Evolutionary conservation across 2,113 vertebrate species (phyloP).

Genomic region (Albula glossodonta): DNA sequence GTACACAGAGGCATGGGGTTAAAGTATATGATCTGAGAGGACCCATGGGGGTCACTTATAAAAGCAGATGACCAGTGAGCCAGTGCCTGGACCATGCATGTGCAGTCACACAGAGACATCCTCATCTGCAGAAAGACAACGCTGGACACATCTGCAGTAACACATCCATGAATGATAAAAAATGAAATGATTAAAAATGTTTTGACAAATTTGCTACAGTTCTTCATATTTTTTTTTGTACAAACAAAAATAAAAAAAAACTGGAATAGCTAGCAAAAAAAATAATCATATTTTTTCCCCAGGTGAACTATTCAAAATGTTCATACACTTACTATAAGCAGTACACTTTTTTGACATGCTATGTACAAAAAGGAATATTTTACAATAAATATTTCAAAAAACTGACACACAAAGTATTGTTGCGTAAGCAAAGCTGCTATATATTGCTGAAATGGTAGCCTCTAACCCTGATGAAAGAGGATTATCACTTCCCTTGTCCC

Average conservation of each 20-base stretch:
- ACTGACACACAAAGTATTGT: too few relatives aligned
- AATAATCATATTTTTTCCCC: not conserved
- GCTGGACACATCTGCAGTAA: slow-evolving; percentile 8
- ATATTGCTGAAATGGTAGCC: not conserved
- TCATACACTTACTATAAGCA: slow-evolving; percentile 1
- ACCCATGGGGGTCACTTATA: slow-evolving; percentile 18
- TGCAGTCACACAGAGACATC: too few relatives aligned
- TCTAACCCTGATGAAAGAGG: not conserved
- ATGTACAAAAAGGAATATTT: slow-evolving; percentile 12
- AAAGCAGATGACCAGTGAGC: slow-evolving; percentile 6
- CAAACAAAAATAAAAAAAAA: not conserved
- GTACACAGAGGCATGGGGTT: slow-evolving; percentile 49
- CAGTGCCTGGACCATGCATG: not conserved
- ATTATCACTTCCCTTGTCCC: not conserved
- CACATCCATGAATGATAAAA: not conserved
- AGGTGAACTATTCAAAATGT: slow-evolving; percentile 15
- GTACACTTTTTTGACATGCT: not conserved
- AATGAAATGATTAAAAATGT: not conserved
- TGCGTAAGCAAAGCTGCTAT: not conserved
- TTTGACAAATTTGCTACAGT: slow-evolving; percentile 15
- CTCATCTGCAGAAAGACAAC: too few relatives aligned
- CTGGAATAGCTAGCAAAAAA: not conserved
- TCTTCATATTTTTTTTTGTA: slow-evolving; percentile 3
- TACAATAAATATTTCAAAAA: too few relatives aligned
- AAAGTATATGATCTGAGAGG: slow-evolving; percentile 4